These are phyloP conservation scores for Mimumesa dahlbomi DNA, from an alignment of 2,888 invertebrate species.

Conservation along the genomic window DNA sequence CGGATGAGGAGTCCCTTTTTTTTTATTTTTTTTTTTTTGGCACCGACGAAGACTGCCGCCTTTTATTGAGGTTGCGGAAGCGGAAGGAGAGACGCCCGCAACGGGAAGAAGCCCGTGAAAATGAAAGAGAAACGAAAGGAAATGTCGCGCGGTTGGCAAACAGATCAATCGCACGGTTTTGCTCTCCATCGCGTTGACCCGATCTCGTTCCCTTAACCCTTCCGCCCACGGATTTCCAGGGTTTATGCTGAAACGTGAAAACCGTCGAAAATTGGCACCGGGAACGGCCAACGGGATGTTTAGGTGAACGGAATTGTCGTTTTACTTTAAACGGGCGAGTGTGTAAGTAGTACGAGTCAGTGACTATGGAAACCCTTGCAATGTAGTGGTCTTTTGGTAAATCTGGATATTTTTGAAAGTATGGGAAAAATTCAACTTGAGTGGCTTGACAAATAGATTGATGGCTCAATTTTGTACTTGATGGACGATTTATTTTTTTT, in stretches of 20 bases:
- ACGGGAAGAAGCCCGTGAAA: constrained; percentile 2
- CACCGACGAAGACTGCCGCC: constrained; percentile 14
- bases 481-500: too few species aligned
- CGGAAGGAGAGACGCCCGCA: not conserved
- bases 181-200: constrained; percentile 19
- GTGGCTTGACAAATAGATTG: too few species aligned
- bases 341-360: not conserved
- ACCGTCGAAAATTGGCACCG: not conserved
- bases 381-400: too few species aligned
- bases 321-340: too few species aligned
- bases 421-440: too few species aligned
- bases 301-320: not conserved
- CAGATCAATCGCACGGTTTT: constrained; percentile 67
- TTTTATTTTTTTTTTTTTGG: too few species aligned
- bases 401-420: too few species aligned
- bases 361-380: too few species aligned
- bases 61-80: constrained; percentile 42
- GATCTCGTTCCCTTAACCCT: not conserved
- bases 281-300: too few species aligned
- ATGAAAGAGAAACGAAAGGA: constrained; percentile 30
- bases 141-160: constrained; percentile 33
- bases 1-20: constrained; percentile 45
- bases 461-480: too few species aligned
- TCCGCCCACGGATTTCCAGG: not conserved
- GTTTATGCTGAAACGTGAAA: not conserved